A percentile compares a stretch with the other conserved stretches of the same genome.
These are phyloP conservation scores for Potamarius usumacintae DNA, from an alignment of 2,113 vertebrate species.

Conservation along the genomic window DNA sequence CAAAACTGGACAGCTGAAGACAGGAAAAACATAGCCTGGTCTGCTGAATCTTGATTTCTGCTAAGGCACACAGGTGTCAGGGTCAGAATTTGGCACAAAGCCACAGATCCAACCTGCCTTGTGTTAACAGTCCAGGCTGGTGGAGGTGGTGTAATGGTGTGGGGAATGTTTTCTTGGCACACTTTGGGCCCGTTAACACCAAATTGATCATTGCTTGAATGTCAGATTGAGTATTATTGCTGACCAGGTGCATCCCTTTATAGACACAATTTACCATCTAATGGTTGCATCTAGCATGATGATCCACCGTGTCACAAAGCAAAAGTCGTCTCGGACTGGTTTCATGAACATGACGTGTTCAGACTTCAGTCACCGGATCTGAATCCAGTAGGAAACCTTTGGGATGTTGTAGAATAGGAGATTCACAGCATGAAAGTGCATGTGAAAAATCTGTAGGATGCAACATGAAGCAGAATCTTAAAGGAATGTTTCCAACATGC, in stretches of 20 bases:
- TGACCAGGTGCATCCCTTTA: neutral
- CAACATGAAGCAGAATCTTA: no score
- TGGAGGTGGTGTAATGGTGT: no score
- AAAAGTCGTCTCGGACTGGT: neutral
- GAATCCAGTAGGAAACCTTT: neutral
- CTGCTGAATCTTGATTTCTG: neutral
- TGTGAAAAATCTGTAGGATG: no score
- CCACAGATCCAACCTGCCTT: no score
- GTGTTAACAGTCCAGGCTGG: no score
- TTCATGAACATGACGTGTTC: neutral
- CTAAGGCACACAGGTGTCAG: neutral
- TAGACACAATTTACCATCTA: neutral
- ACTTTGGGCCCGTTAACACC: no score
- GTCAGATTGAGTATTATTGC: neutral
- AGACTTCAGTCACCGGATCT: neutral
- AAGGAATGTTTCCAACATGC: neutral
- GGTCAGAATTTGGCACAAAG: no score
- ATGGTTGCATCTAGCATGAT: neutral
- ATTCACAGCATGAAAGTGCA: neutral
- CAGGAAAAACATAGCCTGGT: no score
- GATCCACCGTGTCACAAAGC: neutral
- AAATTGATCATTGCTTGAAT: neutral
- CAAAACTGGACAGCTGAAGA: no score
- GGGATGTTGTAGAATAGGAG: neutral
- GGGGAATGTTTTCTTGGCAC: no score